Percentiles rank a stretch among this genome's conserved stretches.
Evolutionary conservation across 2,888 invertebrate species (phyloP).

Genomic region (Mythimna pallens): DNA sequence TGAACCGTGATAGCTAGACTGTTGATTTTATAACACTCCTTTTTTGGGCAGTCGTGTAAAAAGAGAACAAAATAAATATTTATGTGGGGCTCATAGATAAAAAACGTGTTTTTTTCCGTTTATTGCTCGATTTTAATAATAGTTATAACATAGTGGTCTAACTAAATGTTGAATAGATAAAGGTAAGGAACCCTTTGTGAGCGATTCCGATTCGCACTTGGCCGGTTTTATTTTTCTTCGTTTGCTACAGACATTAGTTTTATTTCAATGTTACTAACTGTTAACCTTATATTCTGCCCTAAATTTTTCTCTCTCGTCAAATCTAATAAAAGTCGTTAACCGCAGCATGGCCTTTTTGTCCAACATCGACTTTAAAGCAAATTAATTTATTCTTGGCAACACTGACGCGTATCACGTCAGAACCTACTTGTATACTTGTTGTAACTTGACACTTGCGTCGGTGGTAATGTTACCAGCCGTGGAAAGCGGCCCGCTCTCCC

Average conservation of each 20-base stretch:
- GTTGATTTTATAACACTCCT: too few relatives aligned
- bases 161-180: too few relatives aligned
- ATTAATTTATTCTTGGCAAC: conserved; percentile 37
- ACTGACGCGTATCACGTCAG: conserved; percentile 24
- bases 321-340: conserved; percentile 20
- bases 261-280: background rate
- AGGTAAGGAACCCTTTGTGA: too few relatives aligned
- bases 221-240: too few relatives aligned
- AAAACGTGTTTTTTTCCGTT: background rate
- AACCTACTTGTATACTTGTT: conserved; percentile 13
- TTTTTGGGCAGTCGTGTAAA: too few relatives aligned
- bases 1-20: too few relatives aligned
- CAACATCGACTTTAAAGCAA: background rate
- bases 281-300: background rate
- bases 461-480: conserved; percentile 69
- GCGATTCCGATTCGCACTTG: too few relatives aligned
- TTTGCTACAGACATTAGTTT: too few relatives aligned
- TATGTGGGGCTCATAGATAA: too few relatives aligned
- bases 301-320: background rate
- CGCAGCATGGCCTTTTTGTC: conserved; percentile 19
- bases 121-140: too few relatives aligned
- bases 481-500: conserved; percentile 72
- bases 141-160: too few relatives aligned
- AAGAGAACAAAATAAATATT: too few relatives aligned
- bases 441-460: conserved; percentile 69